These are phyloP conservation scores for Enhydra lutris DNA, from an alignment of 2,113 vertebrate species.

Conservation along the genomic window DNA sequence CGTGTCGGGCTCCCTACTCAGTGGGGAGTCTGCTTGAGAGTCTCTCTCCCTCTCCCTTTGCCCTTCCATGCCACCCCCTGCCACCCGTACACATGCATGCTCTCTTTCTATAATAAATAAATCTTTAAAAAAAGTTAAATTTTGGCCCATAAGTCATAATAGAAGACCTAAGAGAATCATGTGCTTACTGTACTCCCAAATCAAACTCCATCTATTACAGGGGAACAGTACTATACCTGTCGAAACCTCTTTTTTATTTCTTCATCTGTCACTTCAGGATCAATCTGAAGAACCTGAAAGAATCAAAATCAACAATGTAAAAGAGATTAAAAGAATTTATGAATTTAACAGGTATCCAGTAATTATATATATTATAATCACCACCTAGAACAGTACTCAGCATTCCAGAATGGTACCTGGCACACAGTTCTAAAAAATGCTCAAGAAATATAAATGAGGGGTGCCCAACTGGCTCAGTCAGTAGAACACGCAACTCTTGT, in stretches of 20 bases:
- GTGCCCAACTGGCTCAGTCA: not conserved
- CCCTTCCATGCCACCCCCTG: not conserved
- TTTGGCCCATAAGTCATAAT: not conserved
- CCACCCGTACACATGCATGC: not conserved
- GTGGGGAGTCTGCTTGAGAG: not conserved
- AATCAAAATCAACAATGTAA: slow-evolving; percentile 56
- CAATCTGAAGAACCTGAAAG: slow-evolving; percentile 94
- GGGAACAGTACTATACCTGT: slow-evolving; percentile 84
- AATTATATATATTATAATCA: slow-evolving; percentile 3
- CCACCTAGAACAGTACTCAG: not conserved
- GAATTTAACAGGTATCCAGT: not conserved
- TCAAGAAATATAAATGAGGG: not conserved
- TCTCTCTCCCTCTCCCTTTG: not conserved
- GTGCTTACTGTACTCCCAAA: not conserved
- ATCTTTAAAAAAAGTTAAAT: not conserved
- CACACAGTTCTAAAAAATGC: slow-evolving; percentile 16
- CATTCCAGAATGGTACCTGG: not conserved
- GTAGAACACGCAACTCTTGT: not conserved
- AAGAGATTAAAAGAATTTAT: slow-evolving; percentile 19
- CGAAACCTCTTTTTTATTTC: slow-evolving; percentile 98
- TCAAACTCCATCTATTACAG: not conserved
- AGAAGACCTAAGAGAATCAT: slow-evolving; percentile 24
- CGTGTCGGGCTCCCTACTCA: not conserved
- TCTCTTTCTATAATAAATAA: not conserved
- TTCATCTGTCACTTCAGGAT: slow-evolving; percentile 96